Evolutionary conservation across 2,888 invertebrate genomes (phyloP).

Genomic region (Drosophila tanythrix): DNA sequence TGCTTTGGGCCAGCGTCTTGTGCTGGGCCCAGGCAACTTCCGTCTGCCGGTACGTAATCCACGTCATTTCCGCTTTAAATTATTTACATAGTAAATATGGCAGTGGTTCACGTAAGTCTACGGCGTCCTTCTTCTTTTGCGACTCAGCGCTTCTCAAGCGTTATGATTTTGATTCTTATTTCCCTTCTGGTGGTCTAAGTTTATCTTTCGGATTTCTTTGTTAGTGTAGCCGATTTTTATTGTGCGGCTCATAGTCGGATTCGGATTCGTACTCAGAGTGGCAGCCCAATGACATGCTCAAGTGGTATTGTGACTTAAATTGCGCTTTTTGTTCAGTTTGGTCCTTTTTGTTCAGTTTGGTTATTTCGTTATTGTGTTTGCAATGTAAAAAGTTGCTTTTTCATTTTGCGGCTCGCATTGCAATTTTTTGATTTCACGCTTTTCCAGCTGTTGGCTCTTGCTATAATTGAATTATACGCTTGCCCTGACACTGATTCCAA

Average conservation of each 20-base stretch:
- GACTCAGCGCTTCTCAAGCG: conserved; percentile 51
- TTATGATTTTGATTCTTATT: conserved; percentile 40
- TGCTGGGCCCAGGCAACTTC: conserved; percentile 60
- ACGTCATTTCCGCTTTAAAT: conserved; percentile 74
- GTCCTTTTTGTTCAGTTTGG: conserved; percentile 11
- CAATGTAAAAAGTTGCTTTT: conserved; percentile 16
- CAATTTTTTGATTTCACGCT: conserved; percentile 52
- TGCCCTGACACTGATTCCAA: conserved; percentile 24
- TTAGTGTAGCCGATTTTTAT: conserved; percentile 36
- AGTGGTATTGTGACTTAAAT: conserved; percentile 51
- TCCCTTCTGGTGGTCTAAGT: conserved; percentile 23
- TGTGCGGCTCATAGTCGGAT: conserved; percentile 5
- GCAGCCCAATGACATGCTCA: conserved; percentile 47
- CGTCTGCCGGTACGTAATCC: conserved; percentile 72
- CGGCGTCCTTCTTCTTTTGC: neutral
- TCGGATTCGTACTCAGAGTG: neutral
- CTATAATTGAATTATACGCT: conserved; percentile 68
- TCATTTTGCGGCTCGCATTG: conserved; percentile 34
- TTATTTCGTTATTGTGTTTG: conserved; percentile 30
- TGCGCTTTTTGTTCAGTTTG: conserved; percentile 46
- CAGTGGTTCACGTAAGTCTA: conserved; percentile 49
- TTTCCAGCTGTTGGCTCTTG: conserved; percentile 35
- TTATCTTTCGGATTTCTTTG: conserved; percentile 59
- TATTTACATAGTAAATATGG: conserved; percentile 73
- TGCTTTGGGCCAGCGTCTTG: conserved; percentile 39